These are phyloP conservation scores for Panagrolaimus sp. DNA, from an alignment of 1,140 invertebrate species.

Conservation along the genomic window DNA sequence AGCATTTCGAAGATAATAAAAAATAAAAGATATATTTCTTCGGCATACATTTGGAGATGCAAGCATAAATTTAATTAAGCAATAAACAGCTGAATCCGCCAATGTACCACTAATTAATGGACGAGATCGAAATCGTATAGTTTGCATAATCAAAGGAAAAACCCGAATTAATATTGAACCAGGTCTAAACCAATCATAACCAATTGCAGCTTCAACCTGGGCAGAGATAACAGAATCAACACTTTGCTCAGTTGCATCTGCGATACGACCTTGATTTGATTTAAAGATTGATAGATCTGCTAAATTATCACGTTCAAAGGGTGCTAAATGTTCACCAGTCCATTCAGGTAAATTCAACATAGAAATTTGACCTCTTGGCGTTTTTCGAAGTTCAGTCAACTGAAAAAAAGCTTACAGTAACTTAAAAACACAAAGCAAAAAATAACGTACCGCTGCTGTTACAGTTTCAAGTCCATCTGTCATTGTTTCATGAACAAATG, in stretches of 20 bases:
- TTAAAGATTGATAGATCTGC: not conserved
- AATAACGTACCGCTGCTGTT: not conserved
- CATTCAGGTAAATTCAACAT: no score
- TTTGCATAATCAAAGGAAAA: not conserved
- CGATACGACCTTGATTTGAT: not conserved
- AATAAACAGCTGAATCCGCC: not conserved
- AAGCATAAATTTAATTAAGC: not conserved
- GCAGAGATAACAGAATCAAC: not conserved
- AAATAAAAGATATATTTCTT: not conserved
- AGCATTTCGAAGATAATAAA: not conserved
- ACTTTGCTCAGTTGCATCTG: not conserved
- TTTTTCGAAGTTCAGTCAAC: no score
- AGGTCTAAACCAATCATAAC: not conserved
- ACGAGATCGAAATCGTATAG: not conserved
- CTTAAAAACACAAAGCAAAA: no score
- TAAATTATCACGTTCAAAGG: not conserved
- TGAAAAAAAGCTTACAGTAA: no score
- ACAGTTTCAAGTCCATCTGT: not conserved
- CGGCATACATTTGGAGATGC: conserved; percentile 4
- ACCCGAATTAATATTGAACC: not conserved
- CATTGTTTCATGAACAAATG: no score
- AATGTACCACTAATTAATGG: not conserved
- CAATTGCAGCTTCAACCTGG: not conserved
- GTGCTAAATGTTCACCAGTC: not conserved
- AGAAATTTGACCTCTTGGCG: no score